phyloP scores from a whole-genome alignment of 2,113 vertebrate genomes.

The Argyrosomus japonicus region DNA sequence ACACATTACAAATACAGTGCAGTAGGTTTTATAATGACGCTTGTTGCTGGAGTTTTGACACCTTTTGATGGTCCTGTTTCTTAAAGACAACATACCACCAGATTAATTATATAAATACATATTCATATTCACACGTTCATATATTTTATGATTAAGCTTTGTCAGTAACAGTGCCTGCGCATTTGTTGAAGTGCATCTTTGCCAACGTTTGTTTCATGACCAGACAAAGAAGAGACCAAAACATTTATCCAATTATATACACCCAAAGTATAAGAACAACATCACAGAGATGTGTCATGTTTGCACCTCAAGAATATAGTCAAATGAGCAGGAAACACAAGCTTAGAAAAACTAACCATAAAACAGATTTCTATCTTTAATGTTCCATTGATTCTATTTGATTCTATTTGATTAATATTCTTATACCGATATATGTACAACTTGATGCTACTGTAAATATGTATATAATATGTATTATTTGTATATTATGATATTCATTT shows the following conservation, averaged over 20 bases:
- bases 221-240: not conserved
- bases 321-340: conserved; percentile 3
- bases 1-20: not conserved
- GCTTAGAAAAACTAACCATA: too few species aligned
- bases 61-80: too few species aligned
- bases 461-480: not conserved
- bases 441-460: not conserved
- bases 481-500: not conserved
- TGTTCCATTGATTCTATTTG: too few species aligned
- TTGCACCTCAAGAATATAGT: conserved; percentile 6
- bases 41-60: too few species aligned
- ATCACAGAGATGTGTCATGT: conserved; percentile 6
- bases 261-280: not conserved
- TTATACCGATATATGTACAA: not conserved
- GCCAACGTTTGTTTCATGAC: not conserved
- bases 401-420: too few species aligned
- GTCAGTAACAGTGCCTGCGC: not conserved
- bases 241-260: not conserved
- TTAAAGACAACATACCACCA: too few species aligned
- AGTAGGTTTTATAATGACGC: not conserved
- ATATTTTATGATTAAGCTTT: not conserved
- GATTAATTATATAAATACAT: too few species aligned
- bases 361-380: not conserved
- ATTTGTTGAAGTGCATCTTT: not conserved
- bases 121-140: too few species aligned